phyloP scores from a whole-genome alignment of 35 echinoderm and acorn worm genomes.

The Eucidaris tribuloides region DNA sequence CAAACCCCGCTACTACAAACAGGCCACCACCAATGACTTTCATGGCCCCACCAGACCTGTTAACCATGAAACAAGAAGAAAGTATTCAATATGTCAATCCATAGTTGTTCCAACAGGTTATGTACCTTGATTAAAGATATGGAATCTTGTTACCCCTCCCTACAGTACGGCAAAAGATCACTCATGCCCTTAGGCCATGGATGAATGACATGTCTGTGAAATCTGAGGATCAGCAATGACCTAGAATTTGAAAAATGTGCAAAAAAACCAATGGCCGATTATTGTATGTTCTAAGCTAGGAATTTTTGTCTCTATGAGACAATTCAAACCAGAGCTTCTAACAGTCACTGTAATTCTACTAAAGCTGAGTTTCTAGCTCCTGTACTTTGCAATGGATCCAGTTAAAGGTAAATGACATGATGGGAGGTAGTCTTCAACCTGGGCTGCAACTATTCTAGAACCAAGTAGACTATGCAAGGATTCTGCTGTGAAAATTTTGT shows the following conservation, averaged over 20 bases:
- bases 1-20: constrained; percentile 58
- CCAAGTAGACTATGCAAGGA: too few relatives aligned
- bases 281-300: too few relatives aligned
- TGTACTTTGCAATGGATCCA: too few relatives aligned
- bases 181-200: not conserved
- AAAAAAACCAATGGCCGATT: too few relatives aligned
- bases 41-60: constrained; percentile 66
- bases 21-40: constrained; percentile 73
- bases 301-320: too few relatives aligned
- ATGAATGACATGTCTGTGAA: not conserved
- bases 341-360: too few relatives aligned
- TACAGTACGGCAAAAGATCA: not conserved
- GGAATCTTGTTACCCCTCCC: not conserved
- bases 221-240: not conserved
- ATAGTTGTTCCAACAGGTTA: not conserved
- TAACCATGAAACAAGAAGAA: not conserved
- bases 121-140: not conserved
- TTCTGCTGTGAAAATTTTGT: too few relatives aligned
- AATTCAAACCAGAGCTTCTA: too few relatives aligned
- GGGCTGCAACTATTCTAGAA: too few relatives aligned
- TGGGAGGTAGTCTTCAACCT: too few relatives aligned
- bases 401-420: too few relatives aligned
- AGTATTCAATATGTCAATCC: not conserved
- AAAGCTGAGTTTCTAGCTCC: too few relatives aligned
- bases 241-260: not conserved